Percentiles rank a stretch among this genome's conserved stretches.
Evolutionary conservation across 1,140 invertebrate genomes (phyloP).

Genomic region (Halyomorpha halys): DNA sequence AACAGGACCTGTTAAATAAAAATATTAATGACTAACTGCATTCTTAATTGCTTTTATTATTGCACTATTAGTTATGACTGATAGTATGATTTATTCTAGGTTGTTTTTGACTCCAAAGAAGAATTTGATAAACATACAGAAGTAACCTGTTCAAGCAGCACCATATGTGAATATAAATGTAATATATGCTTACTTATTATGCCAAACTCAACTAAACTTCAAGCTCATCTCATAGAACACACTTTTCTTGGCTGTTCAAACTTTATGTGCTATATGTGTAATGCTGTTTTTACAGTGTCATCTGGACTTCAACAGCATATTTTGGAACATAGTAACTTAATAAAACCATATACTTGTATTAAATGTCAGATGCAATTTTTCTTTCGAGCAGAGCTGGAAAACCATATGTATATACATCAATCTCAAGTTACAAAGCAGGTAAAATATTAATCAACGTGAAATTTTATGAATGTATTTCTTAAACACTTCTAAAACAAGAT

Average conservation of each 20-base stretch:
- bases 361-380: constrained; percentile 78
- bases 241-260: constrained; percentile 74
- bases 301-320: constrained; percentile 67
- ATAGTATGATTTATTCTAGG: neutral
- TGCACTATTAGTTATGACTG: neutral
- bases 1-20: neutral
- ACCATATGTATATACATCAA: constrained; percentile 56
- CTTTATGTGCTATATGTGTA: constrained; percentile 79
- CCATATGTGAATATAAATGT: constrained; percentile 48
- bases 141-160: constrained; percentile 39
- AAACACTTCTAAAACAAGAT: no score
- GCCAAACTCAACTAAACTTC: constrained; percentile 63
- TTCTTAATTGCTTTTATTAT: neutral
- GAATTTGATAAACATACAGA: constrained; percentile 52
- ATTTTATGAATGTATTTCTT: no score
- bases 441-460: no score
- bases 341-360: constrained; percentile 72
- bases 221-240: constrained; percentile 86
- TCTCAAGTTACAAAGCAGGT: neutral
- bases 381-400: constrained; percentile 81
- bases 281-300: constrained; percentile 72
- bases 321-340: constrained; percentile 63
- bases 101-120: constrained; percentile 48
- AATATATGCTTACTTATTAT: constrained; percentile 59
- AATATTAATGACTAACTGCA: neutral